Conservation (phyloP, 2,888 invertebrate species). For the Eristalis intricaria region DNA sequence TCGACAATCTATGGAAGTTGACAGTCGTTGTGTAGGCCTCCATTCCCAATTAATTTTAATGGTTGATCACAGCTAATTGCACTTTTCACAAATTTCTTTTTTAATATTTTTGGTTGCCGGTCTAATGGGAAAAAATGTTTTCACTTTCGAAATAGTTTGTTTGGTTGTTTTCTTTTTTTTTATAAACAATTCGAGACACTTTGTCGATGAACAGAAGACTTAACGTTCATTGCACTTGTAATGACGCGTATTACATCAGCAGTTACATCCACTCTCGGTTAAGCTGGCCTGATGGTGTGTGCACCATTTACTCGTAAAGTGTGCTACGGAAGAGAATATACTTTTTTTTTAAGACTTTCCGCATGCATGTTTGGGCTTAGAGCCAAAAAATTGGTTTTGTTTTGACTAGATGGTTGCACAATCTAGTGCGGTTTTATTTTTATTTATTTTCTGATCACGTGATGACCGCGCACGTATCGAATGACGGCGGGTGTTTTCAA, state of each 20-base stretch:
- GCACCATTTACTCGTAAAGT: neutral
- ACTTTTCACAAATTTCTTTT: neutral
- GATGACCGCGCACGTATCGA: neutral
- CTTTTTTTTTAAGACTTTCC: conserved; percentile 1
- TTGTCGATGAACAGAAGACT: neutral
- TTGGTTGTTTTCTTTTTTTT: neutral
- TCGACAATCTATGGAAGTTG: neutral
- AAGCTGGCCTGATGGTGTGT: neutral
- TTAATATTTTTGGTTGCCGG: too few relatives aligned
- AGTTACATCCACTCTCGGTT: conserved; percentile 14
- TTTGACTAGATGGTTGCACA: conserved; percentile 46
- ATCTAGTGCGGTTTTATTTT: neutral
- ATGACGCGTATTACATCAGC: conserved; percentile 29
- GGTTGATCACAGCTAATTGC: neutral
- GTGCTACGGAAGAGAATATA: conserved; percentile 40
- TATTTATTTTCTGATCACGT: conserved; percentile 48
- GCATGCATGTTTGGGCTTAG: conserved; percentile 32
- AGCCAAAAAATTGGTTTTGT: conserved; percentile 26
- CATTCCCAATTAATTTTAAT: neutral
- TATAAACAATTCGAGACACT: neutral
- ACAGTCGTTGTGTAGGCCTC: neutral
- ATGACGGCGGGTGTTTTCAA: neutral
- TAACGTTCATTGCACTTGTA: conserved; percentile 32
- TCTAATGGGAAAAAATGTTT: neutral
- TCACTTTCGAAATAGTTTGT: neutral